A percentile compares a stretch with the other conserved stretches of the same genome.
Conservation (phyloP, 2,888 invertebrate species). For the Ischnura elegans region DNA sequence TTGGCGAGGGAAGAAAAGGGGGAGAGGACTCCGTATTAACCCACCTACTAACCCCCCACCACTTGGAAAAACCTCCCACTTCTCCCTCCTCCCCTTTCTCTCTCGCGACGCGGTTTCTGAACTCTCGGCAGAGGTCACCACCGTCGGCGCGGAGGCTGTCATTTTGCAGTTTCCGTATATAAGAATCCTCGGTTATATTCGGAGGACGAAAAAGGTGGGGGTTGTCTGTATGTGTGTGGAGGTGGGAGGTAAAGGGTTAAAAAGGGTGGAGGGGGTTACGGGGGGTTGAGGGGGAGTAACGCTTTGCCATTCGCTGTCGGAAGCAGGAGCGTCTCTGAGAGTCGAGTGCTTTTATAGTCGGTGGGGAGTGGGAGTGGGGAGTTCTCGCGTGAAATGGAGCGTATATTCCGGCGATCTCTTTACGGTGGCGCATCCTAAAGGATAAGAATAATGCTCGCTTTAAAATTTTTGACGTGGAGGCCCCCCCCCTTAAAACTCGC, state of each 20-base stretch:
- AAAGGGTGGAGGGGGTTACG: too few species aligned
- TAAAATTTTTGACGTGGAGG: constrained; percentile 22
- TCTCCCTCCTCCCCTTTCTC: neutral
- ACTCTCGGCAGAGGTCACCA: neutral
- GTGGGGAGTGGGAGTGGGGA: neutral
- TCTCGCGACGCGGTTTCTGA: constrained; percentile 3
- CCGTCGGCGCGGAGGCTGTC: neutral
- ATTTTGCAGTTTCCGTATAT: constrained; percentile 15
- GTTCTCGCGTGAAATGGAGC: constrained; percentile 27
- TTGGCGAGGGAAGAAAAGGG: neutral
- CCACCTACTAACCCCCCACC: too few species aligned
- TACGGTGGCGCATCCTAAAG: constrained; percentile 26
- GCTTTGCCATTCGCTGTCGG: constrained; percentile 11
- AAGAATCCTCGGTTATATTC: constrained; percentile 38
- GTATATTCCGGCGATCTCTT: constrained; percentile 35
- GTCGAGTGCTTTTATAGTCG: constrained; percentile 35
- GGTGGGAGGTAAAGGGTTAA: too few species aligned
- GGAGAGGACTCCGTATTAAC: neutral
- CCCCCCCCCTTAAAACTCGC: neutral
- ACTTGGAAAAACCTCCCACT: too few species aligned
- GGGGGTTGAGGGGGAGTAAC: too few species aligned
- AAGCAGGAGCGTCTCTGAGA: constrained; percentile 15
- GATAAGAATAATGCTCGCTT: constrained; percentile 31
- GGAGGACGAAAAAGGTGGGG: neutral
- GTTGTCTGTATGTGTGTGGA: too few species aligned